phyloP scores from a whole-genome alignment of 2,797 vertebrate genomes.

The Margarornis squamiger region DNA sequence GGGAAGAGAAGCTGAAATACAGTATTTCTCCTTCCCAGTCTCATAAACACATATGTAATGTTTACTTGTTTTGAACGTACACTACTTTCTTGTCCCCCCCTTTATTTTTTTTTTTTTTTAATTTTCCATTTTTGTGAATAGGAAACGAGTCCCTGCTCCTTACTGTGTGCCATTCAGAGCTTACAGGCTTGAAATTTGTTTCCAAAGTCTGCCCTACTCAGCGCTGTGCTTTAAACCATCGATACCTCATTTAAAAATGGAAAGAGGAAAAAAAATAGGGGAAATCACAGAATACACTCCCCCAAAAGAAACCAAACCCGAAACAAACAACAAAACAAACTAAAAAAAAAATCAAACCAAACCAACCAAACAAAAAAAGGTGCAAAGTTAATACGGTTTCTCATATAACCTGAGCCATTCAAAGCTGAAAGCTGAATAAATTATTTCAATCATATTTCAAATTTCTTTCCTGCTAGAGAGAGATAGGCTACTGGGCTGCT shows the following conservation, averaged over 20 bases:
- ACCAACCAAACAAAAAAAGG: not conserved
- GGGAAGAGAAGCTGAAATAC: not conserved
- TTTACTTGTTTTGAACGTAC: conserved; percentile 50
- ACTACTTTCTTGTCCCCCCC: conserved; percentile 19
- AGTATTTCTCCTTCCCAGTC: not conserved
- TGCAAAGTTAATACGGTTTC: conserved; percentile 46
- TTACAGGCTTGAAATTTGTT: conserved; percentile 57
- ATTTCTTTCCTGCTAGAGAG: not conserved
- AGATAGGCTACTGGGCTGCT: not conserved
- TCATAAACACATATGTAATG: conserved; percentile 39
- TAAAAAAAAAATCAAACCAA: not conserved
- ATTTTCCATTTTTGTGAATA: conserved; percentile 35
- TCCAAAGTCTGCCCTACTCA: conserved; percentile 52
- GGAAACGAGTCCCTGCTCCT: conserved; percentile 30
- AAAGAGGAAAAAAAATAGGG: not conserved
- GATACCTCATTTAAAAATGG: conserved; percentile 54
- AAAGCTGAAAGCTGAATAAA: conserved; percentile 46
- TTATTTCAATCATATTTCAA: conserved; percentile 23
- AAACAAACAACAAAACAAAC: not conserved
- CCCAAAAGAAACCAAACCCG: not conserved
- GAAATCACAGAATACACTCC: not conserved
- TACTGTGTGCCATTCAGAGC: conserved; percentile 19
- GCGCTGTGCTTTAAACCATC: conserved; percentile 57
- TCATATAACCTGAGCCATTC: conserved; percentile 17
- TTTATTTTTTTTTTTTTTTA: not conserved